Percentiles rank a stretch among this genome's conserved stretches.
Evolutionary conservation across 2,797 vertebrate species (phyloP).

Genomic region (Hypotaenidia okinawae): DNA sequence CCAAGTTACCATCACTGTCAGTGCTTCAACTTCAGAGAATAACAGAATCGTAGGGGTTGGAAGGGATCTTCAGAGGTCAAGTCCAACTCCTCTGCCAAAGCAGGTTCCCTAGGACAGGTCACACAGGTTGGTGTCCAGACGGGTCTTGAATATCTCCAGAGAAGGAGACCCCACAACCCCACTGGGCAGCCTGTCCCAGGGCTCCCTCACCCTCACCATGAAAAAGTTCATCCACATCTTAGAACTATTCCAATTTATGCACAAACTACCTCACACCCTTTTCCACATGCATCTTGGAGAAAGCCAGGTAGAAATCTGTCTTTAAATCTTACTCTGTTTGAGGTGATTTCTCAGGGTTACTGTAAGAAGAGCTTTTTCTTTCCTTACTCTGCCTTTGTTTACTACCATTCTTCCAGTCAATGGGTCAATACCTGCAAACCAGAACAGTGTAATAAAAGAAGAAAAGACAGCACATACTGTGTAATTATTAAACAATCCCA

Average conservation of each 20-base stretch:
- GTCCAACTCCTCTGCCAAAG: too few relatives aligned
- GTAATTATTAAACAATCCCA: neutral
- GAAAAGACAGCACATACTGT: neutral
- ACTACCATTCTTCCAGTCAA: neutral
- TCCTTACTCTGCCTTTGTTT: neutral
- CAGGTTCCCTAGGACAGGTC: too few relatives aligned
- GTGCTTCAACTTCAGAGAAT: neutral
- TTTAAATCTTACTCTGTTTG: neutral
- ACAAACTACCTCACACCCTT: neutral
- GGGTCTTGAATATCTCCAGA: too few relatives aligned
- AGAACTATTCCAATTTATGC: neutral
- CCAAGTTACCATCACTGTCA: neutral
- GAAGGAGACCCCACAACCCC: too few relatives aligned
- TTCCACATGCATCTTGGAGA: neutral
- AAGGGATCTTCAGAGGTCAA: too few relatives aligned
- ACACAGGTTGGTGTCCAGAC: too few relatives aligned
- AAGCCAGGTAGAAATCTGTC: neutral
- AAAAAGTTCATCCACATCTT: too few relatives aligned
- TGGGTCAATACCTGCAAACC: conserved; percentile 1
- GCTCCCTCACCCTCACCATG: too few relatives aligned
- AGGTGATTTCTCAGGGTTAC: neutral
- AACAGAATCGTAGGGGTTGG: too few relatives aligned
- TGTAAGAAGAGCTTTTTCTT: neutral
- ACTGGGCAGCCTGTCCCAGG: too few relatives aligned
- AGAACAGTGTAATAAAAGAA: neutral